These are phyloP conservation scores for Plestiodon gilberti DNA, from an alignment of 2,113 vertebrate genomes.

Conservation along the genomic window DNA sequence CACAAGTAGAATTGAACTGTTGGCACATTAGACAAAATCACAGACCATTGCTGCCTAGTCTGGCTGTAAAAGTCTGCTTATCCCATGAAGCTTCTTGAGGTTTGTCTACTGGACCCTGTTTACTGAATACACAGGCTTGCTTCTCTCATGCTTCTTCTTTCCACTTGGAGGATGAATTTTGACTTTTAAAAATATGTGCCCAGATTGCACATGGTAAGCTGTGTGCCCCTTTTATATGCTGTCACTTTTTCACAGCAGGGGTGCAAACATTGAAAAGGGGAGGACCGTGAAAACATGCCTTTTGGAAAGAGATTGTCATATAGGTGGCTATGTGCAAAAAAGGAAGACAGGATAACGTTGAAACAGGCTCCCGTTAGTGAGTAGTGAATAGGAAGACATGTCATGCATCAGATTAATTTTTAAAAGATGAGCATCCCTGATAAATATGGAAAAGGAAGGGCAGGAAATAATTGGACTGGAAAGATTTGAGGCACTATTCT, in stretches of 20 bases:
- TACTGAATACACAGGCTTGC: neutral
- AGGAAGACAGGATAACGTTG: neutral
- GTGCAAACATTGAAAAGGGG: neutral
- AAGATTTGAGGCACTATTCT: neutral
- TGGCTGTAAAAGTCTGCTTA: neutral
- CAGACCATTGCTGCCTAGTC: neutral
- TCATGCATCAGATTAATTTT: neutral
- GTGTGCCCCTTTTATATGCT: neutral
- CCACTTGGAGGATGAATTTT: neutral
- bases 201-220: neutral
- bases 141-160: neutral
- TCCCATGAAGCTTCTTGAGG: neutral
- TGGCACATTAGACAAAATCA: neutral
- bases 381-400: neutral
- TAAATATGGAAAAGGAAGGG: neutral
- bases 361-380: neutral
- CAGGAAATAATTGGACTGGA: neutral
- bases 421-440: neutral
- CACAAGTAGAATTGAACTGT: neutral
- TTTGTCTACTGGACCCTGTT: neutral
- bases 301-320: neutral
- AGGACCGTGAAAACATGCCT: neutral
- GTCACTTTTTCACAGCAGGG: neutral
- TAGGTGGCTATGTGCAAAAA: neutral
- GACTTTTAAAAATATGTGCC: neutral